A percentile compares a stretch with the other conserved stretches of the same genome.
Evolutionary conservation across 2,113 vertebrate genomes (phyloP).

Genomic region (Halcyon senegalensis): DNA sequence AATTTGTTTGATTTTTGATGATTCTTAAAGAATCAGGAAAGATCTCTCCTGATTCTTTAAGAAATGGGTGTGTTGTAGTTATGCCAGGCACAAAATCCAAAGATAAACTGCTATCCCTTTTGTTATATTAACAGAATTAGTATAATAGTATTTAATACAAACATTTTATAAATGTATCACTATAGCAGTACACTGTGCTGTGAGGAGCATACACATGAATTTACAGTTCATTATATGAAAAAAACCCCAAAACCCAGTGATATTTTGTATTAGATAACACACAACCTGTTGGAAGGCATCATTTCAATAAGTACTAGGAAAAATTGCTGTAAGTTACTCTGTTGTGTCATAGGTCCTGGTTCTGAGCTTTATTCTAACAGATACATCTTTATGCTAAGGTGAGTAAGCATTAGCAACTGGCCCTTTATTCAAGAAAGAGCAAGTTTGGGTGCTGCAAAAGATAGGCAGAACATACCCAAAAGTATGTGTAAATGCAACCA

Average conservation of each 20-base stretch:
- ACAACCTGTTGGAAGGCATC: not conserved
- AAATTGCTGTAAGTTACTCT: not conserved
- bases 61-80: not conserved
- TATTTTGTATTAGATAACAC: not conserved
- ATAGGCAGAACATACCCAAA: not conserved
- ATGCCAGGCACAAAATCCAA: not conserved
- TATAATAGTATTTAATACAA: not conserved
- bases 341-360: not conserved
- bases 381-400: not conserved
- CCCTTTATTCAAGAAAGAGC: not conserved
- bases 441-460: not conserved
- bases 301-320: not conserved
- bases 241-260: not conserved
- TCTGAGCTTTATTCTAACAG: not conserved
- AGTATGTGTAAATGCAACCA: not conserved
- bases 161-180: not conserved
- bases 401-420: not conserved
- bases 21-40: not conserved
- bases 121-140: not conserved
- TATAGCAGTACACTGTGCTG: not conserved
- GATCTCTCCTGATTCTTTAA: not conserved
- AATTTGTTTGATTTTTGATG: not conserved
- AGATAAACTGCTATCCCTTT: not conserved
- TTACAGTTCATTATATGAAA: not conserved
- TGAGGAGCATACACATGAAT: not conserved